Conservation (phyloP, 2,888 invertebrate genomes). For the Deilephila porcellus region DNA sequence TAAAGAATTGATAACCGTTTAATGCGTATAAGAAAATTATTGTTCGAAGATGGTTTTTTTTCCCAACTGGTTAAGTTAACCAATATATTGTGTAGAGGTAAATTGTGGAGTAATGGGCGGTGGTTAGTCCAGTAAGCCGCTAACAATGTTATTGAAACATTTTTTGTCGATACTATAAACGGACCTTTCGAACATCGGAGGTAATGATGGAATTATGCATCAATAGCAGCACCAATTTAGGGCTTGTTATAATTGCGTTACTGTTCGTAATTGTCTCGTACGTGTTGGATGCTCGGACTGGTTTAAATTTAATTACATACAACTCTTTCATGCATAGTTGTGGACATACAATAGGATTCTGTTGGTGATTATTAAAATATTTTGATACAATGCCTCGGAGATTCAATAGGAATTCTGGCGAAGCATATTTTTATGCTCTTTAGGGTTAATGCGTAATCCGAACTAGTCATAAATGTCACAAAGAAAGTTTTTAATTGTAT, state of each 20-base stretch:
- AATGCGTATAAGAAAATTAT: constrained; percentile 23
- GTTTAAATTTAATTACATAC: not conserved
- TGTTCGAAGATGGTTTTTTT: not conserved
- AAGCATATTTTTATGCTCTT: too few relatives aligned
- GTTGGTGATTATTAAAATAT: too few relatives aligned
- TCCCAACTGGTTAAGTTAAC: constrained; percentile 8
- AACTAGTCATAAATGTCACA: too few relatives aligned
- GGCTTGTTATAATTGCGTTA: not conserved
- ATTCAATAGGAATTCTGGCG: too few relatives aligned
- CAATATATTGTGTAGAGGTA: constrained; percentile 9
- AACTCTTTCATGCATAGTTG: not conserved
- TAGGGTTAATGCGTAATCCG: too few relatives aligned
- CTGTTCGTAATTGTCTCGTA: constrained; percentile 3
- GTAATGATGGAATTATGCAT: constrained; percentile 10
- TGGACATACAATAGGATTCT: not conserved
- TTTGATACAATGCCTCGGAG: too few relatives aligned
- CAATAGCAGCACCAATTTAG: not conserved
- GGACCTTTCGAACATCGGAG: constrained; percentile 39
- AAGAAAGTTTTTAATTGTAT: too few relatives aligned
- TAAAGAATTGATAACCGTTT: constrained; percentile 14
- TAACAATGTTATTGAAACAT: constrained; percentile 51
- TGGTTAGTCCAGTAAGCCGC: constrained; percentile 46
- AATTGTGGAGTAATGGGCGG: constrained; percentile 42
- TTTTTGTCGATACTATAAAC: constrained; percentile 42
- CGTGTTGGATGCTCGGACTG: not conserved